Base-by-base conservation (phyloP, 2,113 vertebrate genomes). In the Manacus vitellinus region DNA sequence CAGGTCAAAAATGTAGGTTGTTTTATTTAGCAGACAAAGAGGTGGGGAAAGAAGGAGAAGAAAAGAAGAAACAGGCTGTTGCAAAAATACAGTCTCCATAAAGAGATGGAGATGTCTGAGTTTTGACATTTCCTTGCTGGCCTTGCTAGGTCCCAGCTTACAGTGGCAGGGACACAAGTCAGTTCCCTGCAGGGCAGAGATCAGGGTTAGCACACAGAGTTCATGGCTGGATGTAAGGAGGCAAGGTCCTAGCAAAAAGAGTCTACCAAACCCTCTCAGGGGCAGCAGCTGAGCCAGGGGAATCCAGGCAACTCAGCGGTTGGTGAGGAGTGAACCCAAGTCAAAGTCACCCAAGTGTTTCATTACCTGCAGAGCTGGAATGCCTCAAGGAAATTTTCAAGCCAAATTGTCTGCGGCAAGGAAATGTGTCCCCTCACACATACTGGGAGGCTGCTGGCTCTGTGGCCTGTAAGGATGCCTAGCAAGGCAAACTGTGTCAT, bases 1-100 rank as follows among this genome's bases (percentile, higher is more conserved):
- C 95, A 94, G 95, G 95, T 96, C 94, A 96, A 92, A 96, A 94
- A 97, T 94, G 94, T 96, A 96, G 96, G 96, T 91, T 97, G 91
- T 96, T 96, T 96, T 96, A 96, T 97, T 97, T 96, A 95, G 95
- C 85, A 93, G 96, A 92, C 88, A 93, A 93, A 96, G 89, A 76
- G 28, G 62, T 85, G 81, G 39, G 52, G 63, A 93, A 80, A 72
- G 71, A 72, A 88, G 47, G 74, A 78, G 71, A 79, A 12, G 12
- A 46, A 87, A 91, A 37, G 46, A 91, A 46, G 94, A 95, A 97
- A 55, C n/a, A 35, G 68, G 56, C 56, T 88, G 61, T 59, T 90
- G 79, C 39, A 80, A 90, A 85, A 90, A 74, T 77, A 31, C 3
- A 2, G 10, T 80, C 75, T 67, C 47, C 58, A 49, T 67, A 56